phyloP scores from a whole-genome alignment of 2,113 vertebrate genomes.

The Opisthocomus hoazin region DNA sequence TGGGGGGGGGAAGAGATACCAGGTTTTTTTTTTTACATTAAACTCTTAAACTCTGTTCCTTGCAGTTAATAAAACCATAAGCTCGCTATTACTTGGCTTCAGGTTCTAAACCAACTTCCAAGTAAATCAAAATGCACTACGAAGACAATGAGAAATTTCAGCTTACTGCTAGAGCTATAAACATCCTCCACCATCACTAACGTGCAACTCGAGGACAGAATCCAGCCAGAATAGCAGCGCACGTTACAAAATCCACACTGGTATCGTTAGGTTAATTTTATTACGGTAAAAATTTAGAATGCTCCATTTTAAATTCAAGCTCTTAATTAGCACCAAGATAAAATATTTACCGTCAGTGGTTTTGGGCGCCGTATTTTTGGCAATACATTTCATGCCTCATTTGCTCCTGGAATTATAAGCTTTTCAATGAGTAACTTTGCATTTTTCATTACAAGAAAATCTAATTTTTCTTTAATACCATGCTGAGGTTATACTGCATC shows the following conservation, averaged over 20 bases:
- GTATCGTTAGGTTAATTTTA: neutral
- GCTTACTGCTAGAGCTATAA: neutral
- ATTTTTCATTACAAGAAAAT: conserved; percentile 50
- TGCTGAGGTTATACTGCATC: neutral
- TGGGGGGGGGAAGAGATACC: no score
- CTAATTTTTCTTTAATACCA: conserved; percentile 44
- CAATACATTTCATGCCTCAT: conserved; percentile 59
- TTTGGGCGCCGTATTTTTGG: neutral
- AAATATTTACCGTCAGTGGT: conserved; percentile 49
- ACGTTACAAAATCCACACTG: neutral
- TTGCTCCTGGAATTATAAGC: conserved; percentile 53
- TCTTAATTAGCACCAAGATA: conserved; percentile 58
- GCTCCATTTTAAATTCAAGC: conserved; percentile 45
- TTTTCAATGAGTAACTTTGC: conserved; percentile 34
- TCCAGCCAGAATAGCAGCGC: neutral
- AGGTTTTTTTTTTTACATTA: neutral
- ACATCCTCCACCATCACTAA: neutral
- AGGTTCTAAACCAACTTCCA: neutral
- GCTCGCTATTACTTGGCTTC: neutral
- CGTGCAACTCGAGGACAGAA: fast-evolving
- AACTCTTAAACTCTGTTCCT: neutral
- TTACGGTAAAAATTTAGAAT: conserved; percentile 13
- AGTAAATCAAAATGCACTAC: neutral
- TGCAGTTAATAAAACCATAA: neutral
- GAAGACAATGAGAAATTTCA: neutral